Base-by-base conservation (phyloP, 2,888 invertebrate genomes). In the Furcula furcula region DNA sequence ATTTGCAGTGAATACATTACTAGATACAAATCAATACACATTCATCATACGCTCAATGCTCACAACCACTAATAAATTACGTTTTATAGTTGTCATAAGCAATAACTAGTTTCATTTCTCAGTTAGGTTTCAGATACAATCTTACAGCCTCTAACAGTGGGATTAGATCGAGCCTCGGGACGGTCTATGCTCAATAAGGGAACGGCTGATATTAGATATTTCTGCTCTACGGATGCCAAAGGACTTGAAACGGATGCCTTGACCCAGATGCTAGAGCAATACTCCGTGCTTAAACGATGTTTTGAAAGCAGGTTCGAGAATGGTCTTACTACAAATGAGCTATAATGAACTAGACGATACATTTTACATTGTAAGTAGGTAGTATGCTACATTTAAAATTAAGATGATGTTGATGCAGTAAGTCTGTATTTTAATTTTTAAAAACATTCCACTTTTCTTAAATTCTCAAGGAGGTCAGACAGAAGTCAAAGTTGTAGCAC, bases 61-160 rank as follows among this genome's bases (percentile, higher is more conserved):
- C 55, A 54, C 54, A 56, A 61, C 54, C 51, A 50, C 43, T 58
- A 57, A 70, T 75, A 73, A 71, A 71, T 64, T 53, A 56, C 38
- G 42, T 62, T 66, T 70, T 65, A 68, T 71, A 62, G 65, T 64
- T 65, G 73, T 72, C 74, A 65, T 61, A 54, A 63, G 60, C 65
- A 70, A 65, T 75, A 72, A 65, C 62, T 54, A 55, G 61, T 47
- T 48, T 51, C 55, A 68, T 75, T 73, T 69, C 65, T 68, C 65
- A 71, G 65, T 51, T 57, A 41, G 49, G 43, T 43, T 36, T 37
- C 40, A 46, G 61, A 64, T 69, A 51, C 31, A 46, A 66, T 70
- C 69, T 50, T 44, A 25, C 26, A 20, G 46, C 40, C 49, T 44
- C 41, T 34, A 49, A 45, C 49, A 43, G 34, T 29, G 38, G 36